Evolutionary conservation across 2,888 invertebrate genomes (phyloP).

Genomic region (Tortricodes alternella): DNA sequence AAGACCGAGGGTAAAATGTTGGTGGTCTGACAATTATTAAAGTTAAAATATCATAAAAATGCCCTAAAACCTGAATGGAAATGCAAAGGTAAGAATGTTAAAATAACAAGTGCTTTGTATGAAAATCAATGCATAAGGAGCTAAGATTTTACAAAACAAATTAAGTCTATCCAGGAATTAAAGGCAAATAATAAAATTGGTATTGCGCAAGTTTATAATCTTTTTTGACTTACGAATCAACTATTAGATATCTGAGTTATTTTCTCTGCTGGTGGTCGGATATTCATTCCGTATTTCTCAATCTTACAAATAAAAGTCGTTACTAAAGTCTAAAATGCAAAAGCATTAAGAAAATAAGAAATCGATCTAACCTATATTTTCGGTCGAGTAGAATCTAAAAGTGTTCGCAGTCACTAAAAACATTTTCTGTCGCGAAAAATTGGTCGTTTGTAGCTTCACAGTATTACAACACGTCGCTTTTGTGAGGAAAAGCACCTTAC

Average conservation of each 20-base stretch:
- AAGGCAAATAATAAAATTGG: neutral
- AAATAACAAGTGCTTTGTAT: too few relatives aligned
- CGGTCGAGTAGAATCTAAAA: constrained; percentile 63
- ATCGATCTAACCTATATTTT: constrained; percentile 73
- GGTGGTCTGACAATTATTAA: too few relatives aligned
- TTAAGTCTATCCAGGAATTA: neutral
- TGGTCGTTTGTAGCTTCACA: constrained; percentile 54
- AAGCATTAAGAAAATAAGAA: constrained; percentile 8
- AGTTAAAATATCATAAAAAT: too few relatives aligned
- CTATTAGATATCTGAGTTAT: neutral
- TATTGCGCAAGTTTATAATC: neutral
- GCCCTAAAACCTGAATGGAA: too few relatives aligned
- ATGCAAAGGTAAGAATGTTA: neutral
- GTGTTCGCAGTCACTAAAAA: constrained; percentile 59
- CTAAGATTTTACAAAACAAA: neutral
- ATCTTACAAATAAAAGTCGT: too few relatives aligned
- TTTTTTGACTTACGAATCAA: neutral
- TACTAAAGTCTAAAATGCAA: too few relatives aligned
- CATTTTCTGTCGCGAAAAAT: constrained; percentile 57
- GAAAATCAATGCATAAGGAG: neutral
- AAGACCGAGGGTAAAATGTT: too few relatives aligned
- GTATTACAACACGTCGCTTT: constrained; percentile 60
- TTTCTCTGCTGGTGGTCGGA: too few relatives aligned
- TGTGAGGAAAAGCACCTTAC: constrained; percentile 66
- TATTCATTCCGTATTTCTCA: too few relatives aligned